A percentile compares a stretch with the other conserved stretches of the same genome.
phyloP scores from a whole-genome alignment of 2,113 vertebrate genomes.

The Marmota flaviventris region DNA sequence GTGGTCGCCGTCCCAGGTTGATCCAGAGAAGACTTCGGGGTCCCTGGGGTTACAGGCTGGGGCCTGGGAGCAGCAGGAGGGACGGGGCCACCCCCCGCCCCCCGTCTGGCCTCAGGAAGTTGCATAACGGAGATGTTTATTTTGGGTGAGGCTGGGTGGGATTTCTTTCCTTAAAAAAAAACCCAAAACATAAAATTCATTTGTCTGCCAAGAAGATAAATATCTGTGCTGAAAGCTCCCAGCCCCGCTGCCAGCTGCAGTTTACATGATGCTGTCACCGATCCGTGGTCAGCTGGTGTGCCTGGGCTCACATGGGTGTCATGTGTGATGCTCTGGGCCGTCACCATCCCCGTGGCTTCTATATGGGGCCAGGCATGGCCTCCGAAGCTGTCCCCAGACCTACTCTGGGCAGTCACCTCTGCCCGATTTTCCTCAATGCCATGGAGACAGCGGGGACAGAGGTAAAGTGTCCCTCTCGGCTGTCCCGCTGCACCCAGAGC shows the following conservation, averaged over 20 bases:
- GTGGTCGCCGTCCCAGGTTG: neutral
- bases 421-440: neutral
- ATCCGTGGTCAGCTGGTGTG: neutral
- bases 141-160: constrained; percentile 73
- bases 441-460: neutral
- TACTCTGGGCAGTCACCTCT: neutral
- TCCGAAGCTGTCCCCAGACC: neutral
- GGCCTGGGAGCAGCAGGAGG: neutral
- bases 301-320: neutral
- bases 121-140: constrained; percentile 67
- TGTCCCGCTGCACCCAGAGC: fast-evolving
- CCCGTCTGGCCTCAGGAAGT: neutral
- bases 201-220: constrained; percentile 72
- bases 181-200: constrained; percentile 66
- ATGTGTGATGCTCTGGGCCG: fast-evolving
- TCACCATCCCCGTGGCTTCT: neutral
- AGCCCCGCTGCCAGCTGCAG: constrained; percentile 62
- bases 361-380: neutral
- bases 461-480: neutral
- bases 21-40: neutral
- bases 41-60: neutral
- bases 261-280: neutral
- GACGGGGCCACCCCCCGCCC: neutral
- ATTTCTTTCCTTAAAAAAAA: constrained; percentile 66
- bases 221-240: constrained; percentile 73